Base-by-base conservation (phyloP, 2,113 vertebrate species). In the Phaethon lepturus region DNA sequence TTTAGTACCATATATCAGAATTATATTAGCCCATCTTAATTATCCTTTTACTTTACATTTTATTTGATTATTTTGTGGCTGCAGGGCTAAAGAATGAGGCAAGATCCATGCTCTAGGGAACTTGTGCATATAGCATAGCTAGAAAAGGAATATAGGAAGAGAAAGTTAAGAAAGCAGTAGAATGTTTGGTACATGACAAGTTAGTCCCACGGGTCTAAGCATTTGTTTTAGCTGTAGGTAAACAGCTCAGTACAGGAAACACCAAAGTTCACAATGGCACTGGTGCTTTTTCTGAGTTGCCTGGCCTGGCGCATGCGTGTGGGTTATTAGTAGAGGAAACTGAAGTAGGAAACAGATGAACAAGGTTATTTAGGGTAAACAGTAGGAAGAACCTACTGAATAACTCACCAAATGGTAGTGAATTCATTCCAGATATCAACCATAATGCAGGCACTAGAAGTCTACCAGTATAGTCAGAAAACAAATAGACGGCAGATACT, bases 351-450 rank as follows among this genome's bases (percentile, higher is more conserved):
- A 94, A 93, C 64, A 81, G 69, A 88, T 35, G 66, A 86, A 93
- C 35, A 42, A 82, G 80, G 69, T 89, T 79, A 82, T 93, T 93
- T 95, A 68, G 89, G 89, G 69, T 94, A 94, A 96, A 79, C 35
- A 87, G 40, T 16, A 90, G 77, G 77, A 94, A 93, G 53, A 91
- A 13, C 5, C 74, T 60, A 11, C 28, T 94, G 64, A 90, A 56
- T 60, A 89, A 31, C 44, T 74, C 55, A 26, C 7, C 47, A 60
- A 79, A 28, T 18, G 24, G 24, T 7, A 56, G 10, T 28, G 60
- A 86, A 44, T 59, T 68, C 23, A 31, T 55, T 77, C 60, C 68
- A 84, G 38, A 38, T 16, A 50, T 17, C 50, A 80, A 23, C 44
- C 23, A 2, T 55, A 72, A 49, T 5, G 6, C 47, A 88, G 55